Evolutionary conservation across 2,113 vertebrate genomes (phyloP), one percentile per base, ranked within the genome.

Genomic region (Marcusenius ussheri): DNA sequence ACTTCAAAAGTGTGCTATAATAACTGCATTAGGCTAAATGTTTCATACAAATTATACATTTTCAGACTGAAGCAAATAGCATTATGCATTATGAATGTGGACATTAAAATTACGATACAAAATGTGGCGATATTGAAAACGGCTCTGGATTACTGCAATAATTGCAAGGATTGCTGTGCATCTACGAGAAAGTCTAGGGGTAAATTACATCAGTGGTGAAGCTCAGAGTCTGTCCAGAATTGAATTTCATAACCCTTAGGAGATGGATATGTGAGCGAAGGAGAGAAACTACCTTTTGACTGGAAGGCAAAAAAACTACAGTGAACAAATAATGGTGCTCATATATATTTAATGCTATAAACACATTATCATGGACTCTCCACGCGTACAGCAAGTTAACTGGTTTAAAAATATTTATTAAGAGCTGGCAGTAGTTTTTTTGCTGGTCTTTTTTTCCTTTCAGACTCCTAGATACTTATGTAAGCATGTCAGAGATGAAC

Each of bases 1-100:
- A 87, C 47, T 87, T 87, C 45, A 51, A 19, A 53, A 31, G n/a
- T 87, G 27, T 51, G 85, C 85, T 35, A 46, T 84, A 53, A 53
- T 53, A 31, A 80, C 13, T 51, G n/a, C 45, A 53, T 51, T 51
- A 35, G 27, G 15, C 15, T 87, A 27, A 50, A 56, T 53, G 27
- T 87, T 87, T 53, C 53, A 87, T 53, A 53, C 47, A 50, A 87
- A 87, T 53, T 56, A 86, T 86, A 86, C 50, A 87, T 87, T 87
- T 87, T 53, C 50, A 15, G 47, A 53, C n/a, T 50, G 47, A 53
- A 87, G 27, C 27, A 53, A 87, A 87, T 87, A 87, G 47, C 47
- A 51, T 49, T 49, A 49, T 35, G 85, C 49, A 87, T 87, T 87
- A 87, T 87, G 85, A 51, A 87, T 27, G n/a, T 87, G 85, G 47